Evolutionary conservation across 2,888 invertebrate genomes (phyloP).

Genomic region (Zeuzera pyrina): DNA sequence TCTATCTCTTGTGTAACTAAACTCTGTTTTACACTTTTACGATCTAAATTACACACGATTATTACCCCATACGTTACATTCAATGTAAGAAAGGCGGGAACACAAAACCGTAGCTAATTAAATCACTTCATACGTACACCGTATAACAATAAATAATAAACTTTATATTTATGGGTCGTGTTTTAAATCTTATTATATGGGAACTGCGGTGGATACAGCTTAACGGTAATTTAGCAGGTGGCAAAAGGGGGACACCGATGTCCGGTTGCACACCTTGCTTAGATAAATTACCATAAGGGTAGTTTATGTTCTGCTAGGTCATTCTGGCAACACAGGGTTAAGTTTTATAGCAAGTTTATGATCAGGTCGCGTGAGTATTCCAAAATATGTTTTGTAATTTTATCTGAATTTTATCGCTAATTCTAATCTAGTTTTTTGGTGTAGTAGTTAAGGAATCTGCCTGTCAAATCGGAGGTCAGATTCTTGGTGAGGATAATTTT

Average conservation of each 20-base stretch:
- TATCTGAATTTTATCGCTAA: no score
- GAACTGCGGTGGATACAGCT: conserved; percentile 58
- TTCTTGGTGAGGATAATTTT: no score
- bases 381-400: no score
- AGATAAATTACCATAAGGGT: conserved; percentile 30
- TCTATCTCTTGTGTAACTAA: no score
- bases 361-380: no score
- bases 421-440: no score
- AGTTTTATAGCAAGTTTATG: no score
- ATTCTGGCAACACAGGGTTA: conserved; percentile 17
- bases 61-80: conserved; percentile 1
- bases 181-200: conserved; percentile 67
- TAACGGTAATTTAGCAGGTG: conserved; percentile 52
- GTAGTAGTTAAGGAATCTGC: no score
- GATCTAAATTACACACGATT: conserved; percentile 2
- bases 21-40: conserved; percentile 3
- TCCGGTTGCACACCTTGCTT: conserved; percentile 6
- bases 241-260: conserved; percentile 23
- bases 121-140: conserved; percentile 34
- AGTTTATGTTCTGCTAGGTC: conserved; percentile 33
- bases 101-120: conserved; percentile 46
- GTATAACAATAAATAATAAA: conserved; percentile 23
- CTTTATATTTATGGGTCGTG: conserved; percentile 30
- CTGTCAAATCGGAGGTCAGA: no score
- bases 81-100: conserved; percentile 30